These are phyloP conservation scores for Psettodes erumei DNA, from an alignment of 2,113 vertebrate genomes.

Conservation along the genomic window DNA sequence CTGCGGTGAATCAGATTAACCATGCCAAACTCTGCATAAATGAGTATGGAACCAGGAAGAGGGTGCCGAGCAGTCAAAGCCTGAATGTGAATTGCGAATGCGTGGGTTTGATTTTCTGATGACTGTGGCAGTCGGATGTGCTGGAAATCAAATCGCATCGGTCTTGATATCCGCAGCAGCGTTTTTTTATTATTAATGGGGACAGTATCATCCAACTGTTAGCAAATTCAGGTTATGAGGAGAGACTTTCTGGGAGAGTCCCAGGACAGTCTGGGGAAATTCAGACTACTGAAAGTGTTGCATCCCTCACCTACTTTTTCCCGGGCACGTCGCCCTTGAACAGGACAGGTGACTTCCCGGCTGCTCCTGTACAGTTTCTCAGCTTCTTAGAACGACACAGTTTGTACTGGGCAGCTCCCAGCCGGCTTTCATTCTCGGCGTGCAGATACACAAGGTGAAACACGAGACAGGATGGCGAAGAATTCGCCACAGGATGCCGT, in stretches of 20 bases:
- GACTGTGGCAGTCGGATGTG: neutral
- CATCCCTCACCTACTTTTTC: neutral
- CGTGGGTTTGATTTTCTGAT: constrained; percentile 30
- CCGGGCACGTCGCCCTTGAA: constrained; percentile 5
- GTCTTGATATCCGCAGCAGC: constrained; percentile 1
- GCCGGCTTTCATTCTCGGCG: neutral
- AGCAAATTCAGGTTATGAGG: neutral
- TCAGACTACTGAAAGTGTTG: neutral
- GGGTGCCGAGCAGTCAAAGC: neutral
- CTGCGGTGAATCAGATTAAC: constrained; percentile 20
- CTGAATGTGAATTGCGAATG: neutral
- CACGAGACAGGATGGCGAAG: constrained; percentile 37
- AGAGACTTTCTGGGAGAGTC: neutral
- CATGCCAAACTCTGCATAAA: constrained; percentile 9
- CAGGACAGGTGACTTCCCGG: neutral
- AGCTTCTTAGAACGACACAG: neutral
- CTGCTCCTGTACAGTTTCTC: neutral
- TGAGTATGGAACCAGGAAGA: constrained; percentile 15
- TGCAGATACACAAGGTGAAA: constrained; percentile 14
- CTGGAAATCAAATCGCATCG: constrained; percentile 3
- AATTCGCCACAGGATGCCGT: constrained; percentile 45
- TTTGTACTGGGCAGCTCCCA: neutral
- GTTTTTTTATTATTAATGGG: neutral
- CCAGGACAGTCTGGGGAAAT: constrained; percentile 6
- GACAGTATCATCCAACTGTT: neutral